Conservation (phyloP, 2,888 invertebrate species). For the Tachina grossa region DNA sequence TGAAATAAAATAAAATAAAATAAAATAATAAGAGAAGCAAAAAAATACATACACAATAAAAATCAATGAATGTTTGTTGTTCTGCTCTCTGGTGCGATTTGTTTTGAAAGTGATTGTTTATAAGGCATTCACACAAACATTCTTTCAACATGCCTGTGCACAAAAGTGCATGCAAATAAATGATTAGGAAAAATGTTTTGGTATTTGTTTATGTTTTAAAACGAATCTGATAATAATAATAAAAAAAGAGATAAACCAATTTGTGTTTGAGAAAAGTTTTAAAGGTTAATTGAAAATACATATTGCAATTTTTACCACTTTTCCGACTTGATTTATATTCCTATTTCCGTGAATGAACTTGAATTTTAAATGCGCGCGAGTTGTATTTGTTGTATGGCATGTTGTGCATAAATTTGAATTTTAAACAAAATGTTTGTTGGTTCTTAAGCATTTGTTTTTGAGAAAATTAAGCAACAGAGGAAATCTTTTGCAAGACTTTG, state of each 20-base stretch:
- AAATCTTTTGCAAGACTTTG: conserved; percentile 56
- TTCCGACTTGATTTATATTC: background rate
- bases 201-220: conserved; percentile 2
- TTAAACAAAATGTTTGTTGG: conserved; percentile 40
- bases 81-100: conserved; percentile 54
- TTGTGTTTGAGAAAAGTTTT: background rate
- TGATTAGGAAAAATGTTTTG: conserved; percentile 38
- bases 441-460: conserved; percentile 48
- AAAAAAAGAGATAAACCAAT: background rate
- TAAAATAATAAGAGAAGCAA: conserved; percentile 5
- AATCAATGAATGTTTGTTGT: conserved; percentile 61
- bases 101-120: conserved; percentile 61
- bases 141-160: conserved; percentile 7
- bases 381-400: conserved; percentile 14
- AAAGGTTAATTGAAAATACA: conserved; percentile 52
- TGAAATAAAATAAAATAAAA: conserved; percentile 4
- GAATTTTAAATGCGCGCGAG: conserved; percentile 57
- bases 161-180: conserved; percentile 38
- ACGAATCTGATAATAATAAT: background rate
- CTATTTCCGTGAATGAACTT: conserved; percentile 55
- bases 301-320: conserved; percentile 25
- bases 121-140: conserved; percentile 11
- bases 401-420: conserved; percentile 53
- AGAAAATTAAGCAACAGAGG: conserved; percentile 57
- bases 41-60: conserved; percentile 21